Conservation (phyloP, 2,113 vertebrate genomes). For the Crotophaga sulcirostris region DNA sequence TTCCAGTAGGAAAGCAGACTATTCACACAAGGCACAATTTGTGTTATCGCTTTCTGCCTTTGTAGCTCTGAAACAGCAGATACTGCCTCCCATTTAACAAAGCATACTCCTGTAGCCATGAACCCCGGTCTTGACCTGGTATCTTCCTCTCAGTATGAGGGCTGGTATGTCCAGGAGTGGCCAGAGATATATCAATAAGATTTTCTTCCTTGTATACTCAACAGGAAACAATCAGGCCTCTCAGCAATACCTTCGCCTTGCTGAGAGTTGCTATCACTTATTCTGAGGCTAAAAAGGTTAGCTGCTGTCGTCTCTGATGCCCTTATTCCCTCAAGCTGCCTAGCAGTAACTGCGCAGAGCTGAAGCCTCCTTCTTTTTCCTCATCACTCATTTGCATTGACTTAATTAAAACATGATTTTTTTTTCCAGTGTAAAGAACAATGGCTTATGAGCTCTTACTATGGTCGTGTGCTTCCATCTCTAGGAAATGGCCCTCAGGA, state of each 20-base stretch:
- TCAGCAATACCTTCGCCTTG: not conserved
- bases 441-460: not conserved
- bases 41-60: not conserved
- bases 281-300: not conserved
- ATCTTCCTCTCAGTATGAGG: not conserved
- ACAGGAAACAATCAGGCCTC: not conserved
- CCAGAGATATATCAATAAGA: not conserved
- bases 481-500: not conserved
- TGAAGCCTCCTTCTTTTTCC: not conserved
- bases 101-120: not conserved
- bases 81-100: not conserved
- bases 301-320: not conserved
- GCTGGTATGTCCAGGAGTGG: not conserved
- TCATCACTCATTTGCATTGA: not conserved
- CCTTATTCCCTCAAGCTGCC: not conserved
- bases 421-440: not conserved
- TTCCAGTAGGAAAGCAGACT: not conserved
- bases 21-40: rapidly evolving
- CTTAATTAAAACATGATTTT: not conserved
- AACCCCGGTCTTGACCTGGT: not conserved
- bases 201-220: not conserved
- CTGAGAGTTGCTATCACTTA: not conserved
- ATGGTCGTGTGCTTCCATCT: not conserved
- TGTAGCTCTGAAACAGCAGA: not conserved
- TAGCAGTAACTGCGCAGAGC: not conserved